phyloP scores from a whole-genome alignment of 1,140 invertebrate species.

The Drosophila simulans region DNA sequence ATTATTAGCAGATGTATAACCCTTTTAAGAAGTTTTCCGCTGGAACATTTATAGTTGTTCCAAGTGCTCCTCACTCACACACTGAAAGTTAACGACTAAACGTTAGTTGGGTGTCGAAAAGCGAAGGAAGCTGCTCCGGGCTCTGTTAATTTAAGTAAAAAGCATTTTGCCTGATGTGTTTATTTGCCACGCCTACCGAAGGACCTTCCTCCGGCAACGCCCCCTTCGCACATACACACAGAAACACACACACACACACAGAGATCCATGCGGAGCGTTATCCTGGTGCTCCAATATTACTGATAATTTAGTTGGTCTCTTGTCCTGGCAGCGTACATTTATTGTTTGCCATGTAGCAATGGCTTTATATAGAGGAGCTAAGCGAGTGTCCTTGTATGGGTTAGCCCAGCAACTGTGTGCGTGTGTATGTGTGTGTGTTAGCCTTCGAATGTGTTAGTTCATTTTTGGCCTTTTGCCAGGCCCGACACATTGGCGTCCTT shows the following conservation, averaged over 20 bases:
- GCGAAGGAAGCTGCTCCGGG: conserved; percentile 64
- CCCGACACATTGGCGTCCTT: conserved; percentile 78
- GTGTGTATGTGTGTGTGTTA: conserved; percentile 12
- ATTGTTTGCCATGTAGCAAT: conserved; percentile 66
- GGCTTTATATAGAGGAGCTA: conserved; percentile 46
- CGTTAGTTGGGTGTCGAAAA: conserved; percentile 62
- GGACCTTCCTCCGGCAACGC: conserved; percentile 15
- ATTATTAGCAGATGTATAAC: no score
- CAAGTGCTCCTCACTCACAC: conserved; percentile 16
- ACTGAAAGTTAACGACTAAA: conserved; percentile 64
- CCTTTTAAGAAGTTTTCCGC: not conserved
- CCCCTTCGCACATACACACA: not conserved
- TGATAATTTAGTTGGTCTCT: conserved; percentile 83
- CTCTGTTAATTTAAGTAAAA: conserved; percentile 81
- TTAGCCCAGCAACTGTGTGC: conserved; percentile 15
- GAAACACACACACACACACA: conserved; percentile 6
- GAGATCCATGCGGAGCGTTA: conserved; percentile 23
- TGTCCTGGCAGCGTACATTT: conserved; percentile 69
- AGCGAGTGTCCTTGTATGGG: conserved; percentile 12
- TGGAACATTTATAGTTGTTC: not conserved
- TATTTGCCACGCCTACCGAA: conserved; percentile 73
- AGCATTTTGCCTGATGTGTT: conserved; percentile 81
- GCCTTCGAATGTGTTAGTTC: conserved; percentile 15
- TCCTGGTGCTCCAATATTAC: conserved; percentile 65
- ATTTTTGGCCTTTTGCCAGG: conserved; percentile 79